A percentile compares a stretch with the other conserved stretches of the same genome.
These are phyloP conservation scores for Tenthredo amoena DNA, from an alignment of 2,888 invertebrate genomes.

Conservation along the genomic window DNA sequence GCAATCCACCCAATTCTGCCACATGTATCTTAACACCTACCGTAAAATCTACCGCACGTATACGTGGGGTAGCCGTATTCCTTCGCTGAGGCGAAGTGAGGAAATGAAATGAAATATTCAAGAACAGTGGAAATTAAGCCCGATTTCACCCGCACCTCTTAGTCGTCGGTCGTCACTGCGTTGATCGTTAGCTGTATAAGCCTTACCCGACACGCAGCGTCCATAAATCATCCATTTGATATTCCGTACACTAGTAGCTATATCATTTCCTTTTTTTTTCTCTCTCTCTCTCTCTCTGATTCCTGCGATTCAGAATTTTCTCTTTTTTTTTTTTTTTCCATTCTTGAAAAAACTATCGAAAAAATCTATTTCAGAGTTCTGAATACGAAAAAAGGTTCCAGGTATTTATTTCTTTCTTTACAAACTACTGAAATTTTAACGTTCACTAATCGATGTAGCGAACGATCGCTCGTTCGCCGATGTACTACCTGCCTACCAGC, in stretches of 20 bases:
- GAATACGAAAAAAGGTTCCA: neutral
- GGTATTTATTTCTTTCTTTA: neutral
- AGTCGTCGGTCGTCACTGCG: neutral
- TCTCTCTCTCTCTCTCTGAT: too few relatives aligned
- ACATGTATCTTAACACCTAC: neutral
- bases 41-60: conserved; percentile 17
- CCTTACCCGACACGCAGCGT: neutral
- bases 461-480: conserved; percentile 47
- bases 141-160: neutral
- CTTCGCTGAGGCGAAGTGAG: conserved; percentile 5
- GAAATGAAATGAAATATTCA: conserved; percentile 52
- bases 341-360: neutral
- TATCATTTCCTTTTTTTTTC: neutral
- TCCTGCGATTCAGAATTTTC: too few relatives aligned
- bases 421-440: neutral
- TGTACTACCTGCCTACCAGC: neutral
- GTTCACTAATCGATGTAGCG: conserved; percentile 33
- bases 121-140: conserved; percentile 41
- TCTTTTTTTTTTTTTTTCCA: neutral
- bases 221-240: conserved; percentile 2
- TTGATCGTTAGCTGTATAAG: neutral
- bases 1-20: neutral
- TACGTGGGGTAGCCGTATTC: conserved; percentile 2
- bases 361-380: neutral
- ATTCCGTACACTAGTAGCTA: neutral